Conservation (phyloP, 2,888 invertebrate genomes). For the Sinelater perroti region DNA sequence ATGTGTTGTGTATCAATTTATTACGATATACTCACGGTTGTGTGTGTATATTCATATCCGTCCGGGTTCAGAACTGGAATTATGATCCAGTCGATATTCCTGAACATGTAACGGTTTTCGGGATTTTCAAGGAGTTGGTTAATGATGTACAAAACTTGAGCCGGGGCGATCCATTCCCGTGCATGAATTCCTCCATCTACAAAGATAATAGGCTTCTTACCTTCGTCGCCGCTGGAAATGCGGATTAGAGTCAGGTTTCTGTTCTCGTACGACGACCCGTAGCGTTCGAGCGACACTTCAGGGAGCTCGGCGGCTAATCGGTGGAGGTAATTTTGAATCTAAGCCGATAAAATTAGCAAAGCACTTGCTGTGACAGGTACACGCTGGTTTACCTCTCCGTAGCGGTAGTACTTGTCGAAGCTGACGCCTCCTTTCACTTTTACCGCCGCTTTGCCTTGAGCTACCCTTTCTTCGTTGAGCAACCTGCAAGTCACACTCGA, state of each 20-base stretch:
- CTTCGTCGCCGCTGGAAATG: conserved; percentile 65
- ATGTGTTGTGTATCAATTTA: background rate
- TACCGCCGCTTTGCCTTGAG: conserved; percentile 13
- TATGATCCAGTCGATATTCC: conserved; percentile 72
- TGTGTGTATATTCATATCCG: conserved; percentile 70
- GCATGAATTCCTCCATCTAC: conserved; percentile 71
- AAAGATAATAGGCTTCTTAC: conserved; percentile 67
- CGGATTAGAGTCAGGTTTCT: conserved; percentile 68
- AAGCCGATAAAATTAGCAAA: too few relatives aligned
- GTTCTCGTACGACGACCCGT: conserved; percentile 69
- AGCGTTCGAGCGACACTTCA: conserved; percentile 63
- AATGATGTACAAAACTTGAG: conserved; percentile 71
- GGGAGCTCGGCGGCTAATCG: conserved; percentile 6
- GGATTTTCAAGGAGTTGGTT: conserved; percentile 70
- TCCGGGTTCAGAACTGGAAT: conserved; percentile 78
- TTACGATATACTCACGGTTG: background rate
- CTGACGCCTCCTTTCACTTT: conserved; percentile 46
- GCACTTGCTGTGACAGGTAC: too few relatives aligned
- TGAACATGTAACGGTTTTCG: conserved; percentile 64
- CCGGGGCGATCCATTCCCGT: conserved; percentile 76
- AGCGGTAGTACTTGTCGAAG: conserved; percentile 59
- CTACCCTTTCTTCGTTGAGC: conserved; percentile 22
- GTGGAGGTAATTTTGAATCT: conserved; percentile 21
- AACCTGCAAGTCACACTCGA: conserved; percentile 18
- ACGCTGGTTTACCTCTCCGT: conserved; percentile 36